Evolutionary conservation across 2,888 invertebrate species (phyloP), one percentile per base, ranked within the genome.

Genomic region (Oscheius sp.): DNA sequence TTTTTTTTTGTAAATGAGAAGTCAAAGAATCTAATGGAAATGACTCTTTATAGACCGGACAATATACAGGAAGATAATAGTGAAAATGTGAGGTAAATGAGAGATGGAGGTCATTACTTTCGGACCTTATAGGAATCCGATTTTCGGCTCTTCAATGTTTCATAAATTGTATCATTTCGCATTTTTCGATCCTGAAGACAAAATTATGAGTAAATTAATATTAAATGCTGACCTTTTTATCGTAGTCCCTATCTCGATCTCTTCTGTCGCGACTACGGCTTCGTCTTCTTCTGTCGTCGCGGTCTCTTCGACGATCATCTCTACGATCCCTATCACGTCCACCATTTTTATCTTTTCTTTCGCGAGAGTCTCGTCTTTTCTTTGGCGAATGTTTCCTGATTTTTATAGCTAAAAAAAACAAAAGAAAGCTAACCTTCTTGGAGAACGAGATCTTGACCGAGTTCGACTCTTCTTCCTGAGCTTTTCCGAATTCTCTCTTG

Each of bases 271-370:
- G 55, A 39, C 66, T 50, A 10, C 52, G 10, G 46, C 69, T 66
- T 69, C 50, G 29, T 65, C 61, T 12, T 58, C 53, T 66, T 34
- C 48, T 46, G 65, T 64, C 50, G 66, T 70, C 37, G 48, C 67
- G 25, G 65, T 69, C 42, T 39, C 72, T 55, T 12, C 61, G 52
- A 5, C 66, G n/a, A 34, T 37, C 55, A 20, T 61, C 53, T n/a
- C 70, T 42, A 34, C 67, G 45, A 37, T 68, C 58, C 29, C 55
- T 45, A 48, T 55, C 20, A 64, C 70, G 12, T 57, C 72, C 72
- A 66, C 58, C 34, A 72, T 70, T 50, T 33, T 64, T 53, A 31
- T 61, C 42, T 65, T 75, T 70, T 66, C 45, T 34, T 10, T 64
- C 63, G 23, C 63, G 69, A 23, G 61, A 61, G 48, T 68, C 68